Evolutionary conservation across 2,888 invertebrate species (phyloP).

Genomic region (Sarcophaga carnaria): DNA sequence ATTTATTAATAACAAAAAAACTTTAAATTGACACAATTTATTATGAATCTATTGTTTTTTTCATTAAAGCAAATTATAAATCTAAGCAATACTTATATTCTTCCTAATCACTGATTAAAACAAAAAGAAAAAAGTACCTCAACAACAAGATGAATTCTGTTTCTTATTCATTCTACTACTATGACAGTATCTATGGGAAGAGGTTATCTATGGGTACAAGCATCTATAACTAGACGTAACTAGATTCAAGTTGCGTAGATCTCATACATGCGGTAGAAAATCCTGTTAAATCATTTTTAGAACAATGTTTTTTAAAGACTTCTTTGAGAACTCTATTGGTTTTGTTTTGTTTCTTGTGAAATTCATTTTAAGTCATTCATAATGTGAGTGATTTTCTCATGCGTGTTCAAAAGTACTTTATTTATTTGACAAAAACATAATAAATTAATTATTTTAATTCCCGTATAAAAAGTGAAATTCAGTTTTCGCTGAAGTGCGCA

Average conservation of each 20-base stretch:
- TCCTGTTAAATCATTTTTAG: neutral
- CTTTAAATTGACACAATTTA: neutral
- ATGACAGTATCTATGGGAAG: slow-evolving; percentile 2
- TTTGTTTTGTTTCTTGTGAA: slow-evolving; percentile 11
- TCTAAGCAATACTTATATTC: slow-evolving; percentile 2
- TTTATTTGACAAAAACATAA: slow-evolving; percentile 20
- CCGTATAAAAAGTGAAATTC: neutral
- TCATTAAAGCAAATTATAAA: neutral
- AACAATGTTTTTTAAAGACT: neutral
- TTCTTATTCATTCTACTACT: slow-evolving; percentile 2
- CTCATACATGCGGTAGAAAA: neutral
- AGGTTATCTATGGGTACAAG: slow-evolving; percentile 35
- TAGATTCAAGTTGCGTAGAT: slow-evolving; percentile 2
- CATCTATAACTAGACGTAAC: slow-evolving; percentile 21
- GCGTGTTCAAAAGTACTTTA: slow-evolving; percentile 19
- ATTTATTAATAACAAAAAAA: too few species aligned
- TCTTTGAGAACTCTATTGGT: slow-evolving; percentile 8
- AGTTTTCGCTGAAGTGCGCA: neutral
- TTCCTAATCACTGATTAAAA: slow-evolving; percentile 23
- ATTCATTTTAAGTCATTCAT: slow-evolving; percentile 32
- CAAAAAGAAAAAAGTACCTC: slow-evolving; percentile 12
- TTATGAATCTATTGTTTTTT: neutral
- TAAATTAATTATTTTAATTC: slow-evolving; percentile 27
- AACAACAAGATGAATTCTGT: slow-evolving; percentile 23
- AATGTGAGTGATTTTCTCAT: neutral